Base-by-base conservation (phyloP, 2,797 vertebrate species). In the Sylvilagus floridanus region DNA sequence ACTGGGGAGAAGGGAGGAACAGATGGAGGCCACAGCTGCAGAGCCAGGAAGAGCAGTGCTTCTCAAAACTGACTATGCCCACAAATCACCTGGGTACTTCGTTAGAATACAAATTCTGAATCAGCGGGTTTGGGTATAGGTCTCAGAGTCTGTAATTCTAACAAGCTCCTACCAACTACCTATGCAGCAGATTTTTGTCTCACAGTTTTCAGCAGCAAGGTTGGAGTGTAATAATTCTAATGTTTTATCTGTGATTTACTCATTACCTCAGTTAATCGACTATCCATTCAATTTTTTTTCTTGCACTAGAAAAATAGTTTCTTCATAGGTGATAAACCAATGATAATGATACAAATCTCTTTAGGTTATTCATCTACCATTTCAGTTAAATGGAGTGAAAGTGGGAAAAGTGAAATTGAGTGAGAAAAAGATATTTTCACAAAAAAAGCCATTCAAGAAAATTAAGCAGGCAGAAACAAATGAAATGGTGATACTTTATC, bases 361-460 rank as follows among this genome's bases (percentile, higher is more conserved):
- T 86, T 86, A 68, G 50, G 84, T 92, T 75, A 52, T 28, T 81
- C 47, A 82, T 63, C 57, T 92, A 26, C 50, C 14, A 57, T 82
- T 84, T 88, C 17, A 57, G 17, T 68, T 82, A 92, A 68, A 37
- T 32, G 37, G 24, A 77, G 60, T 82, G 68, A 90, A 85, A 85
- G 5, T 42, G 77, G 5, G 14, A 79, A 92, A 71, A 95, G 17
- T 24, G 65, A 84, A 90, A 84, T 28, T 28, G 26, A 79, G 32
- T 76, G 13, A 81, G 52, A 28, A 87, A 87, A 85, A 62, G 8
- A 26, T 72, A 52, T 57, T 84, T 91, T 57, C 5, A 22, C 32
- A 96, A 73, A 88, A 76, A 84, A 76, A 66, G 35, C 17, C 17
- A 73, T 30, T 72, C 93, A 8, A 87, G 66, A 76, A 85, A 84